These are phyloP conservation scores for Bucco capensis DNA, from an alignment of 2,113 vertebrate species.

Conservation along the genomic window DNA sequence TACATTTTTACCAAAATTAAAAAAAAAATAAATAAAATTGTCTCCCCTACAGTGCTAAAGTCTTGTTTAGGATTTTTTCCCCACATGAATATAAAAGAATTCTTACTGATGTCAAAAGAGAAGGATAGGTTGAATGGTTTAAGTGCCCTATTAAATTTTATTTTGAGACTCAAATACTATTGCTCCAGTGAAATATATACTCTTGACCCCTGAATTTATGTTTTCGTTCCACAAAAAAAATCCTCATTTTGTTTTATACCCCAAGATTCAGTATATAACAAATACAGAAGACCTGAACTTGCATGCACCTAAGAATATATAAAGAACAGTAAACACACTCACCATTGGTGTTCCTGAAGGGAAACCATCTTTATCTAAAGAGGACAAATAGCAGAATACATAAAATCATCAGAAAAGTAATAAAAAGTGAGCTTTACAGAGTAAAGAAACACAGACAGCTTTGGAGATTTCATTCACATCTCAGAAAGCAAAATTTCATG, in stretches of 20 bases:
- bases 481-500: not conserved
- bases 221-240: not conserved
- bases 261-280: not conserved
- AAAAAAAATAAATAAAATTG: not conserved
- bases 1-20: constrained; percentile 40
- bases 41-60: not conserved
- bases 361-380: constrained; percentile 90
- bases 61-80: accelerated
- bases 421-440: not conserved
- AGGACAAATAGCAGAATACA: constrained; percentile 36
- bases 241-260: not conserved
- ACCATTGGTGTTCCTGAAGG: constrained; percentile 87
- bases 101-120: not conserved
- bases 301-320: not conserved
- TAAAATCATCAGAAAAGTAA: not conserved
- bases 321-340: constrained; percentile 67
- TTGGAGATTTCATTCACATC: not conserved
- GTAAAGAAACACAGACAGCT: not conserved
- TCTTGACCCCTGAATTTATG: not conserved
- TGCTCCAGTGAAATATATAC: not conserved
- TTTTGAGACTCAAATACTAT: not conserved
- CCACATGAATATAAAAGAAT: not conserved
- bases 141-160: not conserved
- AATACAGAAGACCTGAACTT: not conserved
- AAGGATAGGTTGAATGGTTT: not conserved